phyloP scores from a whole-genome alignment of 2,888 invertebrate genomes.

The Callinectes sapidus region DNA sequence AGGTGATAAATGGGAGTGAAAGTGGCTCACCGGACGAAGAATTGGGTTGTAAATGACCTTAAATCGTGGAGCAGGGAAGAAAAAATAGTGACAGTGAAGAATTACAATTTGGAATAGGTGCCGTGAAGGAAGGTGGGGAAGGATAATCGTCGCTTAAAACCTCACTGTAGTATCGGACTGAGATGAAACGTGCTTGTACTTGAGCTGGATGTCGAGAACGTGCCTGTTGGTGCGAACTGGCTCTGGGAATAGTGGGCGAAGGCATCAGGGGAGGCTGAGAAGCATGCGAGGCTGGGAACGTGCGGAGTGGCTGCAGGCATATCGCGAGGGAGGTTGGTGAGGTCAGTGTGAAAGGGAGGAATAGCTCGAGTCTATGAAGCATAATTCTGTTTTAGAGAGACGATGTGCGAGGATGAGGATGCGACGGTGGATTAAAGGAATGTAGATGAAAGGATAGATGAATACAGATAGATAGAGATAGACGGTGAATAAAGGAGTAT shows the following conservation, averaged over 20 bases:
- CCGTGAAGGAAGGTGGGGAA: neutral
- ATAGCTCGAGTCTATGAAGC: neutral
- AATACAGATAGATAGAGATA: neutral
- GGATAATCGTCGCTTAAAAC: neutral
- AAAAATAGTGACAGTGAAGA: neutral
- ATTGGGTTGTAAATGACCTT: slow-evolving; percentile 14
- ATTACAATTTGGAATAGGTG: slow-evolving; percentile 1
- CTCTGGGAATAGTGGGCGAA: neutral
- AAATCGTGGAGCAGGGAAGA: slow-evolving; percentile 6
- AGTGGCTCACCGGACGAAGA: neutral
- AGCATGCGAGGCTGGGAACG: slow-evolving; percentile 4
- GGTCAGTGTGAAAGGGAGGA: slow-evolving; percentile 8
- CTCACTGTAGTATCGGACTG: neutral
- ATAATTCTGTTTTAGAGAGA: neutral
- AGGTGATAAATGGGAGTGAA: slow-evolving; percentile 5
- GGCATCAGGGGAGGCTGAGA: neutral
- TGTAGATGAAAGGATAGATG: neutral
- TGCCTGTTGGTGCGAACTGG: neutral
- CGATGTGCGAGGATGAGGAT: neutral
- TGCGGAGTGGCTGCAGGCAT: neutral
- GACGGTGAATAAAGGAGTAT: too few species aligned
- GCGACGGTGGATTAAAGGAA: neutral
- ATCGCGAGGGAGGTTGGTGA: neutral
- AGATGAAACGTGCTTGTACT: neutral
- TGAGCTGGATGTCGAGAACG: neutral